Evolutionary conservation across 2,797 vertebrate genomes (phyloP).

Genomic region (Myioborus melanocephalus): DNA sequence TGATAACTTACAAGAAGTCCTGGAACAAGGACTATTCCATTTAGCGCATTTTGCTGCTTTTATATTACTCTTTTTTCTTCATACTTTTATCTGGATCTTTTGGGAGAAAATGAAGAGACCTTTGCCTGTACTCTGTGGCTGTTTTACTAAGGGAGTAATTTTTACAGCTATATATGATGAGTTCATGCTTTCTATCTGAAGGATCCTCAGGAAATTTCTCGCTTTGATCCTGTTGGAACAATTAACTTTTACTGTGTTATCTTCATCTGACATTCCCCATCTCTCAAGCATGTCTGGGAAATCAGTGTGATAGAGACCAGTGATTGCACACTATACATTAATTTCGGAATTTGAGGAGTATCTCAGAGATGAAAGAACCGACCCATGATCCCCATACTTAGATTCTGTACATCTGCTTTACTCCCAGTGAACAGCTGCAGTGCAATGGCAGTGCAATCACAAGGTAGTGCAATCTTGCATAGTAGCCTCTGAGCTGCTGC

Average conservation of each 20-base stretch:
- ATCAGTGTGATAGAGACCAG: not conserved
- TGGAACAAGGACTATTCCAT: not conserved
- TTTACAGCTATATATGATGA: not conserved
- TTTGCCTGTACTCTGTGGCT: not conserved
- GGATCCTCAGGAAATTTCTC: not conserved
- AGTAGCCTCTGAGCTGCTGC: not conserved
- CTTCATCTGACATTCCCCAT: not conserved
- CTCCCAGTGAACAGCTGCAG: not conserved
- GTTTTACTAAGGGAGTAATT: not conserved
- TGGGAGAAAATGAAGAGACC: not conserved
- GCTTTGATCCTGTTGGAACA: not conserved
- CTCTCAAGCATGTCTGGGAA: not conserved
- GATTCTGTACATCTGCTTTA: not conserved
- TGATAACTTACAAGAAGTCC: not conserved
- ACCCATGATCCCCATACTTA: not conserved
- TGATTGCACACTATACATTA: not conserved
- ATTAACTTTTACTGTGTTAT: not conserved
- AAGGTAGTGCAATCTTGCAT: not conserved
- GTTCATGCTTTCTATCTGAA: not conserved
- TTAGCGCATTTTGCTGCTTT: not conserved
- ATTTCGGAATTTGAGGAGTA: not conserved
- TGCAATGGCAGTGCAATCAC: not conserved
- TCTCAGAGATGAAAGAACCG: not conserved
- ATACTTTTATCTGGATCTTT: not conserved
- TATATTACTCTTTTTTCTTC: not conserved